A percentile compares a stretch with the other conserved stretches of the same genome.
These are phyloP conservation scores for Lissonota sp. DNA, from an alignment of 2,888 invertebrate species.

Conservation along the genomic window DNA sequence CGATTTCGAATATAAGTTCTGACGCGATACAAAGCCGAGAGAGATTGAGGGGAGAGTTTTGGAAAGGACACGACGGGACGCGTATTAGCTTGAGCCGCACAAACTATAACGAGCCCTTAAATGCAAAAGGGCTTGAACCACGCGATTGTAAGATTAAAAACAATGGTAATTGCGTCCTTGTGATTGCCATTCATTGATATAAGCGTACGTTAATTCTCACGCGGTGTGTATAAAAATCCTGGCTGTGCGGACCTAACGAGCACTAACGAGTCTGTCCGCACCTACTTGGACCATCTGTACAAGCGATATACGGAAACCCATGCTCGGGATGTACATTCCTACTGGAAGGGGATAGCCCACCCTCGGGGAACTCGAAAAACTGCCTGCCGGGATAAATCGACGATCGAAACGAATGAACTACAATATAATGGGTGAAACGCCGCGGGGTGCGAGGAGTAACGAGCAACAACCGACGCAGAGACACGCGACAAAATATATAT, in stretches of 20 bases:
- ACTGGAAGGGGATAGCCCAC: constrained; percentile 64
- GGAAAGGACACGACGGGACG: constrained; percentile 46
- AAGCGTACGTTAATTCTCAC: constrained; percentile 67
- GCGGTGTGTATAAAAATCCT: constrained; percentile 64
- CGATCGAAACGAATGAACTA: constrained; percentile 66
- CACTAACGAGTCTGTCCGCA: constrained; percentile 80
- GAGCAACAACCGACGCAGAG: constrained; percentile 74
- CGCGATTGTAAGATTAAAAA: background rate
- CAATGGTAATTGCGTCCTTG: constrained; percentile 2
- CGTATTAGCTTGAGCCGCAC: constrained; percentile 4
- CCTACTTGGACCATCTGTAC: constrained; percentile 79
- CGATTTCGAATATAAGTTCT: constrained; percentile 40
- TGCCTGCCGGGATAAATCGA: constrained; percentile 51
- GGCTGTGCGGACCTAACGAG: constrained; percentile 74
- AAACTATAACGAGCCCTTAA: background rate
- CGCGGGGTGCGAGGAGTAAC: constrained; percentile 75
- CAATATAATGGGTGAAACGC: constrained; percentile 77
- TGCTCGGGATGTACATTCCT: constrained; percentile 13
- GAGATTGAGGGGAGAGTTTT: constrained; percentile 11
- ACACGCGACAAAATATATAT: constrained; percentile 69
- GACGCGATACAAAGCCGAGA: constrained; percentile 7
- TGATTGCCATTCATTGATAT: background rate
- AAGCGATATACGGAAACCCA: constrained; percentile 34
- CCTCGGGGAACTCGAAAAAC: constrained; percentile 69
- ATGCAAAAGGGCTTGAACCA: background rate